Conservation (phyloP, 2,113 vertebrate genomes). For the Cryptotis parvus region DNA sequence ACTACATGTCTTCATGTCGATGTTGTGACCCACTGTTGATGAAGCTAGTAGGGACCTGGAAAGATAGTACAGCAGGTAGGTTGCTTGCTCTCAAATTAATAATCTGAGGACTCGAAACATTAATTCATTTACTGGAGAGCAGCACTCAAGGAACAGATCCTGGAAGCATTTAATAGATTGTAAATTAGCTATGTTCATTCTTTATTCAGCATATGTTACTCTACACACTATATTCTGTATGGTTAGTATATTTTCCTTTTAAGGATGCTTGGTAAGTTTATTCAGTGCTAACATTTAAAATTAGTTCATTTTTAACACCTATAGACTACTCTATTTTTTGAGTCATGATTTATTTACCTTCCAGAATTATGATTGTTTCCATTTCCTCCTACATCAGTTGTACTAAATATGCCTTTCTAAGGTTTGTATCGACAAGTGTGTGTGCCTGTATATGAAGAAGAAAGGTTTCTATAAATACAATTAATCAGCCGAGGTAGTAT, state of each 20-base stretch:
- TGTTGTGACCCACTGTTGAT: too few relatives aligned
- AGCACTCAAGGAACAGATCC: neutral
- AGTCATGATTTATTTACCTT: neutral
- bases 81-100: neutral
- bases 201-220: neutral
- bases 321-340: neutral
- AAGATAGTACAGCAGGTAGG: too few relatives aligned
- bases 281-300: neutral
- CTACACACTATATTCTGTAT: neutral
- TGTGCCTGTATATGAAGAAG: neutral
- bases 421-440: neutral
- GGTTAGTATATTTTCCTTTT: neutral
- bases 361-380: neutral
- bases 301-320: neutral
- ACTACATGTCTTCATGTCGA: too few relatives aligned
- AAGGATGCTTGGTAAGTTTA: neutral
- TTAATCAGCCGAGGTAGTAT: neutral
- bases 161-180: neutral
- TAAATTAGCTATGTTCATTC: neutral
- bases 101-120: neutral
- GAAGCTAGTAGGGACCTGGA: too few relatives aligned
- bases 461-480: constrained; percentile 30
- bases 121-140: neutral
- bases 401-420: neutral
- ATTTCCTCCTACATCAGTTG: neutral